These are phyloP conservation scores for Drosophila hamatofila DNA, from an alignment of 2,888 invertebrate species.

Conservation along the genomic window DNA sequence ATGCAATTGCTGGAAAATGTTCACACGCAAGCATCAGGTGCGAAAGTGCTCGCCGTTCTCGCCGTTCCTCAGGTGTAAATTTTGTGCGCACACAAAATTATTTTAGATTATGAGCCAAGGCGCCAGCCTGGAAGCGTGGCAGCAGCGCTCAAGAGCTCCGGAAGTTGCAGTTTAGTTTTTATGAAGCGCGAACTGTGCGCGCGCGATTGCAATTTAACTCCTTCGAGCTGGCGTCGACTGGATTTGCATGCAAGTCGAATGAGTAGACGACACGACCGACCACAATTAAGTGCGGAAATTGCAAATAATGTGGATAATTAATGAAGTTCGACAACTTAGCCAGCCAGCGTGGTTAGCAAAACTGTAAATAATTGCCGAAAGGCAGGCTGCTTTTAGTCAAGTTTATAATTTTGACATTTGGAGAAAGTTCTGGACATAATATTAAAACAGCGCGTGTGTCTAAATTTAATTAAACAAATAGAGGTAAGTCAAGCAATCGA, in stretches of 20 bases:
- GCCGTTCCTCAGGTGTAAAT: conserved; percentile 67
- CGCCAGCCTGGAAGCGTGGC: background rate
- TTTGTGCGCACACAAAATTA: conserved; percentile 74
- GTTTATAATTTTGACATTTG: background rate
- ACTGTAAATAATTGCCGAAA: conserved; percentile 33
- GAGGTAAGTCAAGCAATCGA: background rate
- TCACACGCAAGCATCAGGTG: conserved; percentile 67
- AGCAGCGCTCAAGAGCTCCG: conserved; percentile 28
- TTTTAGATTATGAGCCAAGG: conserved; percentile 71
- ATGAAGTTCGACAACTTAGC: conserved; percentile 34
- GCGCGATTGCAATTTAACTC: conserved; percentile 36
- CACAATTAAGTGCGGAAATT: conserved; percentile 52
- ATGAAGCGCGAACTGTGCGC: conserved; percentile 64
- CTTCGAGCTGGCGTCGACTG: background rate
- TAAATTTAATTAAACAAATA: conserved; percentile 1
- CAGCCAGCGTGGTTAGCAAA: conserved; percentile 1
- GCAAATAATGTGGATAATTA: conserved; percentile 37
- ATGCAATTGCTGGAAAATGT: conserved; percentile 76
- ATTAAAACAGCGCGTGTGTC: conserved; percentile 1
- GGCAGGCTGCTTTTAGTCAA: background rate
- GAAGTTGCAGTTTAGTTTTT: conserved; percentile 77
- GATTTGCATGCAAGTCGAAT: conserved; percentile 54
- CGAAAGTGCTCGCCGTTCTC: background rate
- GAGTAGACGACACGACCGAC: conserved; percentile 40
- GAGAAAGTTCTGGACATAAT: background rate